Evolutionary conservation across 2,888 invertebrate genomes (phyloP), one percentile per base, ranked within the genome.

Genomic region (Cosmia pyralina): DNA sequence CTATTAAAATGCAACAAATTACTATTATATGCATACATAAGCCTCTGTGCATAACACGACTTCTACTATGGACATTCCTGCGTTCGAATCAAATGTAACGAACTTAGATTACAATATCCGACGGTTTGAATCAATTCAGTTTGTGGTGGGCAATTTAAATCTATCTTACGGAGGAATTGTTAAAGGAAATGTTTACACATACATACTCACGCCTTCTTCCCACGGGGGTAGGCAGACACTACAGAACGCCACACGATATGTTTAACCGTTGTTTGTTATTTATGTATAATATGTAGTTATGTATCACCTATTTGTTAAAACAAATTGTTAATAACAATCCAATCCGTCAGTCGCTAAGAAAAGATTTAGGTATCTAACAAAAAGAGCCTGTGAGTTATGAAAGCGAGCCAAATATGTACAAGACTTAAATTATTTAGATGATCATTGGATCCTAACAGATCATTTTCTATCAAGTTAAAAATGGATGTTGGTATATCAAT

Each of bases 41-140:
- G 34, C 34, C 22, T 46, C 52, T 52, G 17, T 34, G 44, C n/a
- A 46, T 44, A 53, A 38, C 19, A 48, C 17, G 48, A 38, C n/a
- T 62, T 48, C 17, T 19, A 22, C 8, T 3, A 34, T 17, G 0
- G 22, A 8, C 34, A 50, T 46, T 52, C 17, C 46, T 76, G 17
- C 58, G 44, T 55, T n/a, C 13, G 17, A 63, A 58, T 48, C n/a
- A 34, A 58, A 67, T 55, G 44, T 58, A 79, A 79, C 66, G 74
- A 79, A 67, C 48, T 58, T 55, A 65, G 44, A 73, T 73, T 73
- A 58, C 19, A 58, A 66, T 69, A 82, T 69, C 69, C 69, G 65
- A 59, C 34, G 46, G 28, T 66, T 66, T 69, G 53, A 67, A 79
- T 52, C 52, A 62, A 48, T 60, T 66, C 28, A 65, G 58, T 52